These are phyloP conservation scores for Actias luna DNA, from an alignment of 2,888 invertebrate species.

Conservation along the genomic window DNA sequence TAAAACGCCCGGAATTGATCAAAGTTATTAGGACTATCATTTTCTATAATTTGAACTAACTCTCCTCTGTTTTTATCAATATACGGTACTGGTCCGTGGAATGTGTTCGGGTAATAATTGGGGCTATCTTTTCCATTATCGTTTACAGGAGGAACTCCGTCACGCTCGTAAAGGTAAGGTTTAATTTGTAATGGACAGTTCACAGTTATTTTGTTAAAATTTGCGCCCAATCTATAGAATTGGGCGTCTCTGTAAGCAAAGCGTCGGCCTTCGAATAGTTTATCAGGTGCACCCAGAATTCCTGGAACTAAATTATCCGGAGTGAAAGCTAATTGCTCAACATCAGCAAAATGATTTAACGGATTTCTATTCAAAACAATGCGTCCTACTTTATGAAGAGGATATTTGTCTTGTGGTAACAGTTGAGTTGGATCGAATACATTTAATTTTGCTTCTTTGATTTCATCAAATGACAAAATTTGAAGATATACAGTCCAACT, in stretches of 20 bases:
- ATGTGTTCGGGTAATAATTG: conserved; percentile 96
- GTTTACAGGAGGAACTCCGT: conserved; percentile 86
- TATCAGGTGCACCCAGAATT: conserved; percentile 93
- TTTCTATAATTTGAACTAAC: conserved; percentile 79
- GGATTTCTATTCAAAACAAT: conserved; percentile 92
- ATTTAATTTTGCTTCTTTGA: conserved; percentile 88
- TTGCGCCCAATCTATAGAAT: conserved; percentile 89
- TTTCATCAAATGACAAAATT: conserved; percentile 90
- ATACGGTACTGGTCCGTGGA: conserved; percentile 88
- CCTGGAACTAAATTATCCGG: conserved; percentile 93
- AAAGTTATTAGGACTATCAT: conserved; percentile 92
- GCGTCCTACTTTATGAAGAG: conserved; percentile 90
- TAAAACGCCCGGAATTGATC: conserved; percentile 90
- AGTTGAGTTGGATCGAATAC: conserved; percentile 95
- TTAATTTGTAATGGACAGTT: conserved; percentile 90
- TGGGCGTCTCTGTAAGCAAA: conserved; percentile 94
- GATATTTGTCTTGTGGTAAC: conserved; percentile 88
- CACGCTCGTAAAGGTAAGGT: conserved; percentile 89
- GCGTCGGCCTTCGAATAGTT: conserved; percentile 90
- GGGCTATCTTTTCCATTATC: conserved; percentile 91
- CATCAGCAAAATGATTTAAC: conserved; percentile 92
- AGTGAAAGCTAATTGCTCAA: conserved; percentile 93
- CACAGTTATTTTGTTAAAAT: conserved; percentile 93
- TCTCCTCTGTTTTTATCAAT: conserved; percentile 77
- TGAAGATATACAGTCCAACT: conserved; percentile 90